Evolutionary conservation across 2,888 invertebrate species (phyloP), one percentile per base, ranked within the genome.

Genomic region (Tenthredo distinguenda): DNA sequence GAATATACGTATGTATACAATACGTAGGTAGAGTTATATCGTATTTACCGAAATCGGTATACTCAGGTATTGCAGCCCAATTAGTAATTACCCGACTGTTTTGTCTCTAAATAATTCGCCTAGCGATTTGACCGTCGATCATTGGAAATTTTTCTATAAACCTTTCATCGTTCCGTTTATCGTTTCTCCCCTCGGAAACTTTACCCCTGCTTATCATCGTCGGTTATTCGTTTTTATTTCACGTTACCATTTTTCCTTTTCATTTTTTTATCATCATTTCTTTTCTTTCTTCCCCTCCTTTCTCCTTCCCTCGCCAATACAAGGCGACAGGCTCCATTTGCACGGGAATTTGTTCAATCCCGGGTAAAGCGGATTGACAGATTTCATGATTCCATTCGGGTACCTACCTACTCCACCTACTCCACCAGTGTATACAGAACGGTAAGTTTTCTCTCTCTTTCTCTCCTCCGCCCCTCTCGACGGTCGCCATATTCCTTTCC

Each of bases 371-470:
- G 81, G 81, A 81, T 81, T 81, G 81, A 81, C 81, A 81, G 81
- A 81, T 81, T 81, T 62, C 81, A 81, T 81, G 81, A 81, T 81
- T 81, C 81, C 81, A 58, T 81, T 81, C 81, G 81, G 81, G 72
- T 74, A 74, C 21, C 21, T 74, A 43, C 72, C 40, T 81, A 81
- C 81, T 76, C 62, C 47, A 43, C 72, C 40, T 81, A 81, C 81
- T 76, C 62, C 47, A 34, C 31, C 77, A 21, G 79, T 81, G 62
- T 85, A 84, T 62, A 72, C 76, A 43, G 62, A 65, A 77, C 58
- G 83, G 34, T 65, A 74, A 37, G 62, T 76, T 50, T 43, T n/a
- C 47, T 26, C 21, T 26, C 47, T 47, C 76, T 40, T 5, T 74
- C 43, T 9, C 37, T 47, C 43, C 6, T 21, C 47, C 21, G 9